Conservation (phyloP, 2,113 vertebrate species). For the Callospermophilus lateralis region DNA sequence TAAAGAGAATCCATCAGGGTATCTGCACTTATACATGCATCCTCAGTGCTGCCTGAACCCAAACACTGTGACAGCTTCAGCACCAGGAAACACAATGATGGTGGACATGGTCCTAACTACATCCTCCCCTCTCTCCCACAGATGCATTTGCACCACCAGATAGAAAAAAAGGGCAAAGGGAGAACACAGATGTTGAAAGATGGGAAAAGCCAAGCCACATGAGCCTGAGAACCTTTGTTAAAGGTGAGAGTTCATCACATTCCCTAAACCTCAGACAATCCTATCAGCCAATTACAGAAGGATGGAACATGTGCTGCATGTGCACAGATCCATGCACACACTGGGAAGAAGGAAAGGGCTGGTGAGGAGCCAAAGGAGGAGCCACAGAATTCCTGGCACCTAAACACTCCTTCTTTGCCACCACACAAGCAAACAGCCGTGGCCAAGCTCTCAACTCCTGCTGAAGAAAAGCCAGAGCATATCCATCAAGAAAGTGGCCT, state of each 20-base stretch:
- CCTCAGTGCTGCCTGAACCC: neutral
- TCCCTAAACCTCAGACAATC: neutral
- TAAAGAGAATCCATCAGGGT: neutral
- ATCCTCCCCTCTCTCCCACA: neutral
- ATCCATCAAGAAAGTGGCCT: conserved; percentile 8
- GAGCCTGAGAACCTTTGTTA: neutral
- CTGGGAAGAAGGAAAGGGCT: neutral
- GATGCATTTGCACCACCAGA: neutral
- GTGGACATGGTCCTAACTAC: neutral
- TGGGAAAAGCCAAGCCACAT: neutral
- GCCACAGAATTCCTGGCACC: neutral
- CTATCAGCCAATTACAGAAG: neutral
- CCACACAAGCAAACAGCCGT: neutral
- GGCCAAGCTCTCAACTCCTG: neutral
- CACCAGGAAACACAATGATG: neutral
- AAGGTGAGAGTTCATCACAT: neutral
- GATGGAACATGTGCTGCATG: neutral
- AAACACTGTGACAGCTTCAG: neutral
- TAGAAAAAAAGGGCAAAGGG: too few species aligned
- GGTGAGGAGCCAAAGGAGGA: neutral
- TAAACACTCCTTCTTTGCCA: neutral
- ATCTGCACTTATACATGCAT: neutral
- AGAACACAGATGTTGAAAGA: conserved; percentile 29
- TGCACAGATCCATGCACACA: neutral
- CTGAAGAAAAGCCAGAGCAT: conserved; percentile 35